Percentiles rank a stretch among this genome's conserved stretches.
Conservation (phyloP, 2,888 invertebrate genomes). For the Agrenia bidenticulata region DNA sequence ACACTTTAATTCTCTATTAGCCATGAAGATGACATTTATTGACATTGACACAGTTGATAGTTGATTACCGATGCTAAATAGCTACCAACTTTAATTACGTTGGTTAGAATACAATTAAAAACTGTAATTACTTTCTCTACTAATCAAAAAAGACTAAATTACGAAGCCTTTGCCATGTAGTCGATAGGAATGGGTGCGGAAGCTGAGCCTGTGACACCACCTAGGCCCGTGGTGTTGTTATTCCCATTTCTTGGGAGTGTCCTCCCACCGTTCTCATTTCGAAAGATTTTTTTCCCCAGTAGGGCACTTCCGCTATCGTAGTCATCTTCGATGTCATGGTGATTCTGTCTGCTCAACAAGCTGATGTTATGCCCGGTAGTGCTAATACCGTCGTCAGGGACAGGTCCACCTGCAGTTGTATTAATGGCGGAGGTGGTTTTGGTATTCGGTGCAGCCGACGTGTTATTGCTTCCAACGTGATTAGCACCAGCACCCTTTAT, state of each 20-base stretch:
- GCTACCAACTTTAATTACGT: too few species aligned
- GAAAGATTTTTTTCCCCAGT: constrained; percentile 16
- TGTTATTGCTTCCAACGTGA: constrained; percentile 21
- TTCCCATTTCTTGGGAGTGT: constrained; percentile 46
- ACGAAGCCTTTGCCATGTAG: constrained; percentile 27
- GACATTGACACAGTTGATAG: too few species aligned
- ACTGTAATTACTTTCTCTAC: neutral
- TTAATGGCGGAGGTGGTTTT: neutral
- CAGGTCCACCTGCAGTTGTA: too few species aligned
- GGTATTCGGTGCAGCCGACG: neutral
- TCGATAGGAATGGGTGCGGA: constrained; percentile 40
- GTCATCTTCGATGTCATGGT: constrained; percentile 43
- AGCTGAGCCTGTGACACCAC: constrained; percentile 26
- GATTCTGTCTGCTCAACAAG: constrained; percentile 1
- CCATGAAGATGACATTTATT: too few species aligned
- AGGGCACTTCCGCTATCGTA: constrained; percentile 45
- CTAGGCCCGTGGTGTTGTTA: constrained; percentile 41
- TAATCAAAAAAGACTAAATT: neutral
- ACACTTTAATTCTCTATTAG: too few species aligned
- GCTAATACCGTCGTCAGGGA: too few species aligned
- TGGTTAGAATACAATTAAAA: too few species aligned
- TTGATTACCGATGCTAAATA: too few species aligned
- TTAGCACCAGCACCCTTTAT: constrained; percentile 19
- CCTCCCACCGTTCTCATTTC: constrained; percentile 31
- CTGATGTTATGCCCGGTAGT: constrained; percentile 11